Conservation (phyloP, 1,140 invertebrate species). For the Eriosoma lanigerum region DNA sequence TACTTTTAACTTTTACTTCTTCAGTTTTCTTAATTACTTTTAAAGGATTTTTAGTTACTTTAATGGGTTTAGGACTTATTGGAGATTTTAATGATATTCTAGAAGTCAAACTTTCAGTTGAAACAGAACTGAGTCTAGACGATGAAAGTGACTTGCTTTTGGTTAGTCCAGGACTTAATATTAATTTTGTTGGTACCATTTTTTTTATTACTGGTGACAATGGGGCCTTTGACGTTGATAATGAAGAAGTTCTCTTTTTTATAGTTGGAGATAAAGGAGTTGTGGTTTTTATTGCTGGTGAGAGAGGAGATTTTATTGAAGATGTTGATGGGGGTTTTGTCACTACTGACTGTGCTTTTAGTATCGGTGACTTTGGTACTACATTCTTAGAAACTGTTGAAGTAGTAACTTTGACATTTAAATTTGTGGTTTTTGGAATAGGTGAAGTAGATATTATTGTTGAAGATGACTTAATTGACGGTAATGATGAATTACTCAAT, state of each 20-base stretch:
- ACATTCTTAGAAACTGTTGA: background rate
- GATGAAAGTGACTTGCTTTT: slow-evolving; percentile 35
- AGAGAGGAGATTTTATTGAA: background rate
- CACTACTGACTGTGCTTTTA: background rate
- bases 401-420: background rate
- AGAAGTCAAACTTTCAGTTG: slow-evolving; percentile 36
- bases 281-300: background rate
- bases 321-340: background rate
- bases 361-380: background rate
- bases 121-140: slow-evolving; percentile 13
- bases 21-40: slow-evolving; percentile 23
- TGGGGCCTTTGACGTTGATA: background rate
- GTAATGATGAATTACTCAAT: background rate
- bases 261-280: slow-evolving; percentile 1
- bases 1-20: slow-evolving; percentile 4
- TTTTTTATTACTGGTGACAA: background rate
- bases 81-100: slow-evolving; percentile 27
- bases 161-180: slow-evolving; percentile 14
- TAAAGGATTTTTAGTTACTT: slow-evolving; percentile 12
- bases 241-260: background rate
- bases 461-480: slow-evolving; percentile 12
- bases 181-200: slow-evolving; percentile 3
- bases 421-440: background rate
- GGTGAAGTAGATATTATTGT: slow-evolving; percentile 5
- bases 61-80: background rate